Evolutionary conservation across 2,797 vertebrate species (phyloP).

Genomic region (Heterohyrax brucei): DNA sequence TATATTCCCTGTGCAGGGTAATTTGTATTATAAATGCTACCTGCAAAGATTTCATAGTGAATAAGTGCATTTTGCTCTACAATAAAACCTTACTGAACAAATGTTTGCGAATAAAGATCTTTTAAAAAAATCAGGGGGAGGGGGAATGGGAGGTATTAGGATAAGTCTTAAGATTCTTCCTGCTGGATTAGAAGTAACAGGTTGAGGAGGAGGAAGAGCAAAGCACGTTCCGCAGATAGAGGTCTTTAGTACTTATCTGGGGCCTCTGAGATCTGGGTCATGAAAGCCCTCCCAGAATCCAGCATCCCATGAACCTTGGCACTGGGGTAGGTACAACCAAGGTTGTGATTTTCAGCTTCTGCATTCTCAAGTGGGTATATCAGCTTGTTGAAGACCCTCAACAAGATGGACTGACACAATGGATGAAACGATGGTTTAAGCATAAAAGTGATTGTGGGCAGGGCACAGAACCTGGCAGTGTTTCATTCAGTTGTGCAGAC

Average conservation of each 20-base stretch:
- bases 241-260: background rate
- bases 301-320: background rate
- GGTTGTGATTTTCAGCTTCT: background rate
- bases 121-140: no score
- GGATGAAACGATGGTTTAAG: no score
- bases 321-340: background rate
- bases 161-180: background rate
- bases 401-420: no score
- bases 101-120: background rate
- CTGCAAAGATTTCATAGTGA: conserved; percentile 4
- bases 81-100: background rate
- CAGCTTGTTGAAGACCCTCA: no score
- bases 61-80: conserved; percentile 12
- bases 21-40: conserved; percentile 13
- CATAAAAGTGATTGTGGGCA: no score
- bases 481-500: no score
- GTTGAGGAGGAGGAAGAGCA: background rate
- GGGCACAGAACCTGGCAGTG: no score
- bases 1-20: background rate
- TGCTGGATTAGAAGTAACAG: background rate
- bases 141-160: background rate
- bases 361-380: background rate
- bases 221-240: background rate
- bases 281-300: background rate
- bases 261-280: background rate